Evolutionary conservation across 35 echinoderm and acorn worm genomes (phyloP), one percentile per base, ranked within the genome.

Genomic region (Apostichopus parvimensis): DNA sequence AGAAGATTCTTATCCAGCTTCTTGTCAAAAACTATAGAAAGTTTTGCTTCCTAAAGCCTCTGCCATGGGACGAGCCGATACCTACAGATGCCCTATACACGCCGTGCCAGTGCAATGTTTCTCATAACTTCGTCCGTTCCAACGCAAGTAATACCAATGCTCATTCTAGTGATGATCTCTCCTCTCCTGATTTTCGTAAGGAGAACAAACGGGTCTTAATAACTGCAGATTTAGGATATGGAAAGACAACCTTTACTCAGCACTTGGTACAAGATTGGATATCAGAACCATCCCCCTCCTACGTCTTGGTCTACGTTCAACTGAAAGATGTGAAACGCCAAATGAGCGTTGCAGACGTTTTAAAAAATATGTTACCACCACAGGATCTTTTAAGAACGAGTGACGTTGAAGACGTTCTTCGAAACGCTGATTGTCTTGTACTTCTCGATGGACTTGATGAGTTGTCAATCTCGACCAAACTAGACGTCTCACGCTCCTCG

Each of bases 371-470:
- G 85, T 22, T 87, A 9, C 58, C 85, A 87, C 18, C 6, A 11
- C 6, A 5, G 9, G 25, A 5, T 18, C 6, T n/a, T 22, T 6
- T 64, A 23, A 26, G 5, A 45, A 8, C 55, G 10, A n/a, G 26
- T 66, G 85, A 61, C 25, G 45, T 87, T 66, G 85, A 87, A 13
- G 6, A 61, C 14, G 28, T 87, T 9, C 11, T 87, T 18, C 54
- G 26, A 87, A 9, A 23, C 9, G 66, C 17, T 87, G 59, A 87
- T 45, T 57, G 55, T 26, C 13, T 66, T 14, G 23, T 87, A 8
- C 85, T 87, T 14, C 85, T 87, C 5, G 85, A 87, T 87, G 85
- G 85, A 10, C 58, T 87, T 11, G 85, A 87, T 87, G 85, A 87
- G 25, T 13, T 87, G 6, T 17, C 12, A 58, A n/a, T 86, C 14